A percentile compares a stretch with the other conserved stretches of the same genome.
These are phyloP conservation scores for Cephus spinipes DNA, from an alignment of 2,888 invertebrate species.

Conservation along the genomic window DNA sequence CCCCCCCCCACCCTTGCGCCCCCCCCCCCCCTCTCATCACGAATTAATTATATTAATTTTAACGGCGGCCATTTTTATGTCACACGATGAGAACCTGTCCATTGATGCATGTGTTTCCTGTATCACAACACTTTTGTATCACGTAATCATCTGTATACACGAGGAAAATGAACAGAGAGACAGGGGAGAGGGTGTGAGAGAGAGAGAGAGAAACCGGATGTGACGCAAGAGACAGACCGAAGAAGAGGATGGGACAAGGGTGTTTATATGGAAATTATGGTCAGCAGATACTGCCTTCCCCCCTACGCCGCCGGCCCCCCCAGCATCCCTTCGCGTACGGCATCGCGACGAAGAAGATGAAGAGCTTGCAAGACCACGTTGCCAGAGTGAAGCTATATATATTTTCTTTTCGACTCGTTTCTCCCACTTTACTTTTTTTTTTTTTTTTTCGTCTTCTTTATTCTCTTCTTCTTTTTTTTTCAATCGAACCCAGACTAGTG, in stretches of 20 bases:
- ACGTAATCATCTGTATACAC: not conserved
- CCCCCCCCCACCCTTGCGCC: no score
- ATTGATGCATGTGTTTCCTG: not conserved
- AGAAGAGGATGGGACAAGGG: not conserved
- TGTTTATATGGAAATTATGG: not conserved
- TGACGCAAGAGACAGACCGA: not conserved
- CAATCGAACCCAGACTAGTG: not conserved
- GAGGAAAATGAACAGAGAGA: not conserved
- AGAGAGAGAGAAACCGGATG: not conserved
- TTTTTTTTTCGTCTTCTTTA: not conserved
- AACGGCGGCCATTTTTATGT: not conserved
- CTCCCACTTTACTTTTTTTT: not conserved
- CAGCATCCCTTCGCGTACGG: not conserved
- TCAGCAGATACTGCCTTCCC: not conserved
- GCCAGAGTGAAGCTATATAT: not conserved
- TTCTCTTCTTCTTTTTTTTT: not conserved
- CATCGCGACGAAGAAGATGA: not conserved
- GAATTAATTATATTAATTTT: not conserved
- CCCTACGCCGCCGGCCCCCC: no score
- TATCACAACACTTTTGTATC: not conserved
- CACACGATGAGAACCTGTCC: not conserved
- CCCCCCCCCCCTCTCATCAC: not conserved
- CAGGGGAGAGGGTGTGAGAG: not conserved
- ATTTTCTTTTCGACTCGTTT: not conserved
- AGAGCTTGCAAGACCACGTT: not conserved